These are phyloP conservation scores for Trichomalopsis sarcophagae DNA, from an alignment of 1,140 invertebrate genomes.

Conservation along the genomic window DNA sequence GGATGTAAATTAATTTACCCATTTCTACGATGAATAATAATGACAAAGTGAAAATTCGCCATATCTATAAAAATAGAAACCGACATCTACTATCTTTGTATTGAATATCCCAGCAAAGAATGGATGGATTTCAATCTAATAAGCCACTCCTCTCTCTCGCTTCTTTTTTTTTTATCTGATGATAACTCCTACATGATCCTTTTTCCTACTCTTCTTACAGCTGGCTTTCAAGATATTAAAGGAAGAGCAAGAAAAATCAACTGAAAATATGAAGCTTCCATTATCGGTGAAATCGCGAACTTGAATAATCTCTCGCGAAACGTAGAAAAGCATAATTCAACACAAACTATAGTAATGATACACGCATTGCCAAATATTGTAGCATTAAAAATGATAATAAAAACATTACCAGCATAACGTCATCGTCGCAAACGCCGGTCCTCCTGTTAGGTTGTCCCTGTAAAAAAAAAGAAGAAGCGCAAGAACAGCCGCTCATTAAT, in stretches of 20 bases:
- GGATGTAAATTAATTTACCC: too few species aligned
- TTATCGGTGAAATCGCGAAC: background rate
- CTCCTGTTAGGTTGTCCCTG: slow-evolving; percentile 86
- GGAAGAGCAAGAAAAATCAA: background rate
- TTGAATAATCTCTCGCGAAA: background rate
- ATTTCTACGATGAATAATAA: too few species aligned
- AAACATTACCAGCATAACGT: slow-evolving; percentile 69
- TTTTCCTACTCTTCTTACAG: background rate
- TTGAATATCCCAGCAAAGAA: background rate
- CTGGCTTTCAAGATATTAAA: slow-evolving; percentile 8
- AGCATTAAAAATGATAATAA: background rate
- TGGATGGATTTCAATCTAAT: slow-evolving; percentile 15
- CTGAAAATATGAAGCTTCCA: background rate
- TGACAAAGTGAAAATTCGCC: background rate
- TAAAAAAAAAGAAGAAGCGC: slow-evolving; percentile 57
- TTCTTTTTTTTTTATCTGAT: background rate
- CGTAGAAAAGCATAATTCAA: background rate
- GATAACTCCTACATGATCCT: background rate
- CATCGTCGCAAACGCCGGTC: slow-evolving; percentile 86
- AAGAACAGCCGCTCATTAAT: background rate
- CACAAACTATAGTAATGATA: too few species aligned
- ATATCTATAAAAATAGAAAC: background rate
- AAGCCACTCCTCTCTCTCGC: background rate
- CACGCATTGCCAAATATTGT: too few species aligned
- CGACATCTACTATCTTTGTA: background rate